Evolutionary conservation across 2,888 invertebrate genomes (phyloP), one percentile per base, ranked within the genome.

Genomic region (Ophonus ardosiacus): DNA sequence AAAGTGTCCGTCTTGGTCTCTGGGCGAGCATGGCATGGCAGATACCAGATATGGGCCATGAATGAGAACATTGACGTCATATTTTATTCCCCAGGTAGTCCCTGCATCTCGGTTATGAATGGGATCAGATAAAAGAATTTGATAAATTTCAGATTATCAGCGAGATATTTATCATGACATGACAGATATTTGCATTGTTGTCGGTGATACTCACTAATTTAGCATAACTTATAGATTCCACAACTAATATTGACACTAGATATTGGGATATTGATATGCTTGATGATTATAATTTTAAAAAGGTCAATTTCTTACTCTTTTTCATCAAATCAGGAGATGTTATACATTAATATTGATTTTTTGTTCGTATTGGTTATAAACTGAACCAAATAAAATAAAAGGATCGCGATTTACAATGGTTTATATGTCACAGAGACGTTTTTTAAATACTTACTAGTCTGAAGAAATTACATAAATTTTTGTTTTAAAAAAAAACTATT

Each of bases 161-260:
- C 68, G 38, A 38, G 68, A 68, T 68, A 38, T 38, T 31, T 68
- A 38, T 68, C 68, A 68, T 38, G 68, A 68, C 68, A 68, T 68
- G 68, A 68, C 68, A 68, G n/a, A 68, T 68, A 68, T 68, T 68
- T 68, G 38, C 68, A 68, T 68, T 68, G 68, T 68, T 68, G 68
- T 24, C 15, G 24, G 15, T 68, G 68, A 68, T 68, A 68, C 38
- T 24, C 31, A 68, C 68, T 68, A 38, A 68, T 68, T 38, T 68
- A 31, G 15, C 68, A 15, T 68, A 38, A 51, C 5, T 51, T 51
- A 68, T 68, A 68, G 4, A n/a, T 24, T 68, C 68, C 31, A 7
- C 5, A 68, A 38, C 31, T 68, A 68, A 68, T 68, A 68, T 68
- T 68, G 68, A 68, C 68, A 38, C 31, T 68, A 38, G 68, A 38